phyloP scores from a whole-genome alignment of 2,113 vertebrate species.

The Solea solea region DNA sequence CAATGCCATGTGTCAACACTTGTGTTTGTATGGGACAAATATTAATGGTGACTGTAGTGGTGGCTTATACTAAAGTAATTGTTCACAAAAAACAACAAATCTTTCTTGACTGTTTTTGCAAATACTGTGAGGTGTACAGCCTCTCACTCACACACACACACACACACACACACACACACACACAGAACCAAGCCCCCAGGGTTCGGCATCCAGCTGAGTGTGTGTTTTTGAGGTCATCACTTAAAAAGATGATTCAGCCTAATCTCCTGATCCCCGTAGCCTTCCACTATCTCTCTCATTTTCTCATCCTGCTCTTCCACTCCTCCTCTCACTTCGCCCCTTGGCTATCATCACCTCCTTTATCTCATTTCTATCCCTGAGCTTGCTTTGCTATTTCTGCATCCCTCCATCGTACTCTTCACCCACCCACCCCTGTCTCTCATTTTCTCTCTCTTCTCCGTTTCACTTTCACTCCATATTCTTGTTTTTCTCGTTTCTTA shows the following conservation, averaged over 20 bases:
- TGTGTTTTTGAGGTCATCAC: constrained; percentile 79
- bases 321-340: constrained; percentile 37
- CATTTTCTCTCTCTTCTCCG: constrained; percentile 31
- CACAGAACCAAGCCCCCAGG: constrained; percentile 33
- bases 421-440: constrained; percentile 14
- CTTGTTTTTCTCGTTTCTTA: constrained; percentile 54
- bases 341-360: constrained; percentile 60
- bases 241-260: constrained; percentile 78
- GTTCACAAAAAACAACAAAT: neutral
- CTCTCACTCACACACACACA: constrained; percentile 19
- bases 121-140: constrained; percentile 21
- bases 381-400: constrained; percentile 41
- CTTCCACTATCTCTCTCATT: constrained; percentile 61
- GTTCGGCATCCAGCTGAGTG: constrained; percentile 62
- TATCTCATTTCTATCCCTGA: constrained; percentile 59
- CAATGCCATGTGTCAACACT: no score
- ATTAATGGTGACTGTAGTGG: no score
- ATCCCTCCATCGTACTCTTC: constrained; percentile 26
- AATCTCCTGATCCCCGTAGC: constrained; percentile 65
- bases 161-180: constrained; percentile 32
- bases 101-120: constrained; percentile 2
- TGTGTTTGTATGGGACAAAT: no score
- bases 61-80: no score
- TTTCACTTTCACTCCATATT: constrained; percentile 57
- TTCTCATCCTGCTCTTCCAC: constrained; percentile 46